Conservation (phyloP, 2,113 vertebrate genomes). For the Polyodon spathula region DNA sequence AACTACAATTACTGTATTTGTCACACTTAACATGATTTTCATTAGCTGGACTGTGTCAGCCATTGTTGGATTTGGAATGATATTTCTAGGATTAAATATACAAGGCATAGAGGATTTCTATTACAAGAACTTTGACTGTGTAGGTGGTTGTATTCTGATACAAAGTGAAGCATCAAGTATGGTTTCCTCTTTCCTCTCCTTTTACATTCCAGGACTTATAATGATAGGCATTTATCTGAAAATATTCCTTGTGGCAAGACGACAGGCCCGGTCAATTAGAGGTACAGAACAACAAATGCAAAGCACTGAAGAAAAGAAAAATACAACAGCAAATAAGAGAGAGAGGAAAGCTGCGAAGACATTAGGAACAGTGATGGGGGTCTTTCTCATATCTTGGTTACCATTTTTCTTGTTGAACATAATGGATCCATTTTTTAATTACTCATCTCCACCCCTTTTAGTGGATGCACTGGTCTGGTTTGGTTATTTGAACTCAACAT, state of each 20-base stretch:
- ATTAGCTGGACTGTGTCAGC: constrained; percentile 1
- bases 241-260: constrained; percentile 4
- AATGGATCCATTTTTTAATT: constrained; percentile 1
- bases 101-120: not conserved
- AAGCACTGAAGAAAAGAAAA: not conserved
- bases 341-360: constrained; percentile 9
- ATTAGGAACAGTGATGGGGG: constrained; percentile 5
- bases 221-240: constrained; percentile 1
- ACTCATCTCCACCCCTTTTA: not conserved
- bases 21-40: not conserved
- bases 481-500: constrained; percentile 6
- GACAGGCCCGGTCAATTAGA: not conserved
- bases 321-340: not conserved
- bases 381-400: constrained; percentile 6
- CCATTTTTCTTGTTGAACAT: constrained; percentile 8
- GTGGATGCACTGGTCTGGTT: not conserved
- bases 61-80: constrained; percentile 2
- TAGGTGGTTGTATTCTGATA: not conserved
- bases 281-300: not conserved
- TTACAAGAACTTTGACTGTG: not conserved
- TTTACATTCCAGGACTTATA: constrained; percentile 5
- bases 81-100: constrained; percentile 1
- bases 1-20: constrained; percentile 1
- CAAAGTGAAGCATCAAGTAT: constrained; percentile 1
- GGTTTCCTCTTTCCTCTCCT: not conserved